phyloP scores from a whole-genome alignment of 2,888 invertebrate genomes.

The Drosophila birchii region DNA sequence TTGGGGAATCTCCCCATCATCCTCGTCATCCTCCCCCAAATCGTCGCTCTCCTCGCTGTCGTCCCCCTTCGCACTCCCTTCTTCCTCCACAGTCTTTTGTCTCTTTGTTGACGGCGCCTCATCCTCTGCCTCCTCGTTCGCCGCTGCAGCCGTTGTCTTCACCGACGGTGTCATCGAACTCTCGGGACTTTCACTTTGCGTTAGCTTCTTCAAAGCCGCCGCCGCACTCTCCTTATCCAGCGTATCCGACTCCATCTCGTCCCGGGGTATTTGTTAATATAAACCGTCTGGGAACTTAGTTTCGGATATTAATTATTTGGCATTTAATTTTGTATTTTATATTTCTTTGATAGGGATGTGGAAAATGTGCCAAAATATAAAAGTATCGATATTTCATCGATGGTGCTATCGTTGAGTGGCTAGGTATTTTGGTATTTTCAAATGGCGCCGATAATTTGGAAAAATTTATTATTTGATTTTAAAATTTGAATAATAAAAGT shows the following conservation, averaged over 20 bases:
- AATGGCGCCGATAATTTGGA: not conserved
- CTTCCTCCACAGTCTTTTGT: constrained; percentile 36
- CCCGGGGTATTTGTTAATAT: constrained; percentile 29
- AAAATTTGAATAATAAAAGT: too few species aligned
- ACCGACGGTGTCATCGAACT: constrained; percentile 22
- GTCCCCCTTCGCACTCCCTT: not conserved
- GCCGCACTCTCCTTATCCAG: constrained; percentile 71
- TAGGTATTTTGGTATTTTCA: not conserved
- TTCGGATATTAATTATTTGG: not conserved
- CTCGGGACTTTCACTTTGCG: constrained; percentile 69
- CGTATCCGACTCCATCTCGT: constrained; percentile 71
- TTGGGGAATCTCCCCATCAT: constrained; percentile 45
- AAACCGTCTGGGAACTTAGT: not conserved
- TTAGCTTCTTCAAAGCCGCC: constrained; percentile 35
- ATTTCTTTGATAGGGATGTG: constrained; percentile 5
- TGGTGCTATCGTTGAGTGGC: not conserved
- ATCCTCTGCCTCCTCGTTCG: constrained; percentile 18
- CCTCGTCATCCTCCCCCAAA: constrained; percentile 9
- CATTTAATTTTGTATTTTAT: constrained; percentile 10
- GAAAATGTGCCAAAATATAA: not conserved
- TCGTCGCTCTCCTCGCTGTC: constrained; percentile 21
- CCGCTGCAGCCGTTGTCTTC: constrained; percentile 15
- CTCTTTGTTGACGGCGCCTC: constrained; percentile 59
- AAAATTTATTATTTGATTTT: too few species aligned
- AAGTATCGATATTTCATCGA: not conserved